Percentiles rank a stretch among this genome's conserved stretches.
Evolutionary conservation across 2,888 invertebrate species (phyloP).

Genomic region (Epinotia ramella): DNA sequence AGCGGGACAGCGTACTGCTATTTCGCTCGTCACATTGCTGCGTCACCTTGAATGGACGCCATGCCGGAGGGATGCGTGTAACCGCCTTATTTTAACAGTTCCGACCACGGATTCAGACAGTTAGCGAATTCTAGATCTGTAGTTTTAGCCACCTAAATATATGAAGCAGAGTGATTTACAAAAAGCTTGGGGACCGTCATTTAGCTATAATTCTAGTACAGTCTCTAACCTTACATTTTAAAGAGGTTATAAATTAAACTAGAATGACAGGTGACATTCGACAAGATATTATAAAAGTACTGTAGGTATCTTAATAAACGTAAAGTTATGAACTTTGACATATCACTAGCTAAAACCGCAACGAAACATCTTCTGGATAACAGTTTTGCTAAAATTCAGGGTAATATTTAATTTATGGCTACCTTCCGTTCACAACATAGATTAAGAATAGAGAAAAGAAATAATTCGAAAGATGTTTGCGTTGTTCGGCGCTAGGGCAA

Average conservation of each 20-base stretch:
- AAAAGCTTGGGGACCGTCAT: background rate
- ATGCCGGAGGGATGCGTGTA: background rate
- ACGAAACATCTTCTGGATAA: constrained; percentile 28
- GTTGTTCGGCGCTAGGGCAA: constrained; percentile 19
- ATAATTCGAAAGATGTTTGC: constrained; percentile 20
- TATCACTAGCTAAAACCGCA: constrained; percentile 13
- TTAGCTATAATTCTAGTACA: background rate
- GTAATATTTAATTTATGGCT: constrained; percentile 37
- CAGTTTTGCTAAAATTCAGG: constrained; percentile 36
- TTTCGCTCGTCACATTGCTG: background rate
- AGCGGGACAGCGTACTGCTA: background rate
- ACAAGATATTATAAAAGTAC: background rate
- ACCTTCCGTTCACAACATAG: constrained; percentile 34
- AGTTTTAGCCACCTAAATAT: background rate
- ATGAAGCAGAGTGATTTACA: too few relatives aligned
- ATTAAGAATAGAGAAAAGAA: constrained; percentile 30
- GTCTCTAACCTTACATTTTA: background rate
- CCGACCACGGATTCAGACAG: background rate
- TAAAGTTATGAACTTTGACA: constrained; percentile 29
- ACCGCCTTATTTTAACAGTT: background rate
- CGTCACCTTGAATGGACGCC: too few relatives aligned
- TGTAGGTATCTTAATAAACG: background rate
- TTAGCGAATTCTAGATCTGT: background rate
- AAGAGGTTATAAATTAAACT: background rate
- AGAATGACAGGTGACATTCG: background rate